These are phyloP conservation scores for Zhuqinia jingwanae DNA, from an alignment of 2,888 invertebrate genomes.

Conservation along the genomic window DNA sequence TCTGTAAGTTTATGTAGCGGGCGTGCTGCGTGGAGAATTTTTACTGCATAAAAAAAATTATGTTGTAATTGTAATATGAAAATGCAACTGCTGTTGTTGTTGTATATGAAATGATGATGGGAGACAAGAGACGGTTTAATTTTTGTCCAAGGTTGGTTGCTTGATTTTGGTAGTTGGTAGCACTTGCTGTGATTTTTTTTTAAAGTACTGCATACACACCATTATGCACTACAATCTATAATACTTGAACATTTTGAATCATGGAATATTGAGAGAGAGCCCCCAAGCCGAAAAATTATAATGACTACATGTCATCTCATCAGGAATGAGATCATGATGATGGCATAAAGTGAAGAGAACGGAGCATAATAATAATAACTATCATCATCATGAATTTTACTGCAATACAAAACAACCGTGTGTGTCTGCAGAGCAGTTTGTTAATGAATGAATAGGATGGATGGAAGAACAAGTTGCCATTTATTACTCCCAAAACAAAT, in stretches of 20 bases:
- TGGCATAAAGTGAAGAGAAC: not conserved
- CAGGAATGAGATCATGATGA: slow-evolving; percentile 22
- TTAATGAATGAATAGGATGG: no score
- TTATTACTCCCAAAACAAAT: no score
- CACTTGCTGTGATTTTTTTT: slow-evolving; percentile 11
- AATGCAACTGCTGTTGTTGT: not conserved
- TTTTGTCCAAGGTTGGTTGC: slow-evolving; percentile 60
- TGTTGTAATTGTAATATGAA: not conserved
- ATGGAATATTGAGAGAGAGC: slow-evolving; percentile 20
- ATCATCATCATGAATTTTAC: not conserved
- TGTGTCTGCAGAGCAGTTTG: no score
- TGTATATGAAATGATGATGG: no score
- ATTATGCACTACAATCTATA: no score
- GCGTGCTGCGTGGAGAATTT: no score
- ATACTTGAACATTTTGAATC: not conserved
- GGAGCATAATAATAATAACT: not conserved
- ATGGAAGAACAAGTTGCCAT: no score
- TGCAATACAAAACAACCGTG: not conserved
- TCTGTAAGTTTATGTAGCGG: no score
- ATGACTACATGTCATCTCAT: slow-evolving; percentile 14
- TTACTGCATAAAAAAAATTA: no score
- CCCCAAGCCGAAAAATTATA: slow-evolving; percentile 19
- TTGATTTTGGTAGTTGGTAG: not conserved
- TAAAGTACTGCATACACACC: no score
- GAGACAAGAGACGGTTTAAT: slow-evolving; percentile 64